phyloP scores from a whole-genome alignment of 1,140 invertebrate genomes.

The Drosophila suzukii region DNA sequence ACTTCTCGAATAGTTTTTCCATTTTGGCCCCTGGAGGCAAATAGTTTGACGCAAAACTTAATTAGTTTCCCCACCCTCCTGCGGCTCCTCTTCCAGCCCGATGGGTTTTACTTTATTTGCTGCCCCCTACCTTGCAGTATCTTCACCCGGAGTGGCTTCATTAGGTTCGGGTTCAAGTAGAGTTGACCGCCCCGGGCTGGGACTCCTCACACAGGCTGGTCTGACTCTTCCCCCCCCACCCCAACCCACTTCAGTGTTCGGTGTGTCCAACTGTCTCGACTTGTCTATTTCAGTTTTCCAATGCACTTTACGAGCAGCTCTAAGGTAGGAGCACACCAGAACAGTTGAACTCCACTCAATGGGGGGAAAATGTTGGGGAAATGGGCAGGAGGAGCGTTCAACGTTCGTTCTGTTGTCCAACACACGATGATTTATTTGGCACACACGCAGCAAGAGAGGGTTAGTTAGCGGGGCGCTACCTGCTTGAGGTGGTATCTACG shows the following conservation, averaged over 20 bases:
- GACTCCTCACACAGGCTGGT: constrained; percentile 2
- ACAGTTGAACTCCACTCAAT: constrained; percentile 39
- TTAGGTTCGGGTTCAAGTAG: constrained; percentile 78
- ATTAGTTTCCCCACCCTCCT: constrained; percentile 65
- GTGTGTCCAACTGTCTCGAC: constrained; percentile 71
- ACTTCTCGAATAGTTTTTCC: constrained; percentile 33
- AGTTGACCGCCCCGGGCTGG: constrained; percentile 51
- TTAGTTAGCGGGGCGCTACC: constrained; percentile 47
- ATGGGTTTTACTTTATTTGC: constrained; percentile 41
- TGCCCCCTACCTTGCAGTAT: constrained; percentile 7
- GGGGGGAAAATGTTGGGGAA: neutral
- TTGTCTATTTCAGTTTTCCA: constrained; percentile 81
- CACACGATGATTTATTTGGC: constrained; percentile 82
- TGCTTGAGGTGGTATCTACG: constrained; percentile 65
- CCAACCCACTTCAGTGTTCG: constrained; percentile 9
- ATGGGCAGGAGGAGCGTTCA: constrained; percentile 53
- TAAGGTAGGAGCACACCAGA: constrained; percentile 31
- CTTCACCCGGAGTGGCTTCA: constrained; percentile 65
- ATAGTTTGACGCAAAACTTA: constrained; percentile 80
- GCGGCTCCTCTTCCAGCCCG: constrained; percentile 16
- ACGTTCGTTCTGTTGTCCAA: constrained; percentile 59
- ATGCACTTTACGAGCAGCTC: constrained; percentile 76
- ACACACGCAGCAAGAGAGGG: constrained; percentile 50
- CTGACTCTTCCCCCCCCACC: neutral
- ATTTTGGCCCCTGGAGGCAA: constrained; percentile 39